These are phyloP conservation scores for Sebastes steindachneri DNA, from an alignment of 2,797 vertebrate species.

Conservation along the genomic window DNA sequence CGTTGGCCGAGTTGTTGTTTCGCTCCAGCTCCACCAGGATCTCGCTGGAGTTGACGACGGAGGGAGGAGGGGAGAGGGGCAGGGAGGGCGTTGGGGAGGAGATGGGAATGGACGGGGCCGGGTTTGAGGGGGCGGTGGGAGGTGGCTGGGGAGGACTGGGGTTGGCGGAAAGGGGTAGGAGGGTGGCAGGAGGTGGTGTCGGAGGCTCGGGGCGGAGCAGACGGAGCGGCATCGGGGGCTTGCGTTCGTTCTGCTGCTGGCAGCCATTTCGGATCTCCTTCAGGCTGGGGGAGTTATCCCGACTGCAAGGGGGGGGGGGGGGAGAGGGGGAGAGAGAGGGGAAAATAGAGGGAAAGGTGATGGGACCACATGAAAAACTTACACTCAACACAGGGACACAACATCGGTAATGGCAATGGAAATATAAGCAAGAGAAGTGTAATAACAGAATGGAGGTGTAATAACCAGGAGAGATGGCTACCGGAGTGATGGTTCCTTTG, in stretches of 20 bases:
- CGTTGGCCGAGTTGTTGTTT: slow-evolving; percentile 92
- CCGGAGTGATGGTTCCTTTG: slow-evolving; percentile 30
- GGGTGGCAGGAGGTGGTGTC: slow-evolving; percentile 67
- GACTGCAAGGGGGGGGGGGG: slow-evolving; percentile 72
- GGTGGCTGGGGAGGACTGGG: slow-evolving; percentile 42
- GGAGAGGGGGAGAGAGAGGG: neutral
- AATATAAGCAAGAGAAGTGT: neutral
- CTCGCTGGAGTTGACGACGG: slow-evolving; percentile 94
- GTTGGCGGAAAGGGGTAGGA: slow-evolving; percentile 48
- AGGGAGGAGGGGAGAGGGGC: slow-evolving; percentile 79
- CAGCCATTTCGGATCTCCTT: slow-evolving; percentile 98
- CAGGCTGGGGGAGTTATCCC: slow-evolving; percentile 97
- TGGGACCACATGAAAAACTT: neutral
- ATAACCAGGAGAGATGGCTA: slow-evolving; percentile 24
- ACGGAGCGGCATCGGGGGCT: slow-evolving; percentile 93
- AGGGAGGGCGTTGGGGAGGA: slow-evolving; percentile 52
- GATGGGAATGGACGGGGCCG: slow-evolving; percentile 44
- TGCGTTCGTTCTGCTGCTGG: slow-evolving; percentile 96
- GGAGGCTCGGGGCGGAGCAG: slow-evolving; percentile 90
- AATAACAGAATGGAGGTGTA: neutral
- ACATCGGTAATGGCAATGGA: neutral
- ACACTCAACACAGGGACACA: neutral
- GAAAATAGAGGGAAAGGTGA: neutral
- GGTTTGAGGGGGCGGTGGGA: slow-evolving; percentile 15
- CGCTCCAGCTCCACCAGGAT: slow-evolving; percentile 96